These are phyloP conservation scores for Lamprotornis superbus DNA, from an alignment of 2,113 vertebrate genomes.

Conservation along the genomic window DNA sequence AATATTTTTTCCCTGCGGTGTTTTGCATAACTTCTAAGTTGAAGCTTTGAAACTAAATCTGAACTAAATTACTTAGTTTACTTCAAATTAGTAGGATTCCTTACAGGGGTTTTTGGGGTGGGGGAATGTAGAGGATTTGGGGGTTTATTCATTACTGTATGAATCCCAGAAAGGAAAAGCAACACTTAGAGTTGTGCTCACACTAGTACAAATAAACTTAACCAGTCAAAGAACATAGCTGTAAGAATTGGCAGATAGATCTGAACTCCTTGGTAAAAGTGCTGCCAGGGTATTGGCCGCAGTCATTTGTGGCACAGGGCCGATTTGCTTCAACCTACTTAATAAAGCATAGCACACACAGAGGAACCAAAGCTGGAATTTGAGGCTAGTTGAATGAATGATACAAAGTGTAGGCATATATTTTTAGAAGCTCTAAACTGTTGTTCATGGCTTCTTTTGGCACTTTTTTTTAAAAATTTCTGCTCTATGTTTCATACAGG, in stretches of 20 bases:
- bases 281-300: background rate
- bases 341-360: conserved; percentile 6
- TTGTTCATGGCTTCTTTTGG: background rate
- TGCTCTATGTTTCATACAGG: accelerated
- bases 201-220: background rate
- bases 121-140: background rate
- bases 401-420: background rate
- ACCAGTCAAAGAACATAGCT: background rate
- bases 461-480: background rate
- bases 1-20: accelerated
- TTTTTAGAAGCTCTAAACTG: background rate
- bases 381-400: conserved; percentile 6
- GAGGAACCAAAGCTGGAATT: background rate
- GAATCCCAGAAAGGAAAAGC: background rate
- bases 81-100: background rate
- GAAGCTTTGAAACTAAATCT: background rate
- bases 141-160: background rate
- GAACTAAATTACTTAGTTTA: background rate
- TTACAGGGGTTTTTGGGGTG: background rate
- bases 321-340: background rate
- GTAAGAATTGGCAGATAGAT: conserved; percentile 30
- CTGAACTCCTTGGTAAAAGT: background rate
- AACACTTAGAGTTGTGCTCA: background rate
- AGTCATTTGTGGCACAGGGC: background rate
- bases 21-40: background rate